Conservation (phyloP, 1,140 invertebrate genomes). For the Chrysopa pallens region DNA sequence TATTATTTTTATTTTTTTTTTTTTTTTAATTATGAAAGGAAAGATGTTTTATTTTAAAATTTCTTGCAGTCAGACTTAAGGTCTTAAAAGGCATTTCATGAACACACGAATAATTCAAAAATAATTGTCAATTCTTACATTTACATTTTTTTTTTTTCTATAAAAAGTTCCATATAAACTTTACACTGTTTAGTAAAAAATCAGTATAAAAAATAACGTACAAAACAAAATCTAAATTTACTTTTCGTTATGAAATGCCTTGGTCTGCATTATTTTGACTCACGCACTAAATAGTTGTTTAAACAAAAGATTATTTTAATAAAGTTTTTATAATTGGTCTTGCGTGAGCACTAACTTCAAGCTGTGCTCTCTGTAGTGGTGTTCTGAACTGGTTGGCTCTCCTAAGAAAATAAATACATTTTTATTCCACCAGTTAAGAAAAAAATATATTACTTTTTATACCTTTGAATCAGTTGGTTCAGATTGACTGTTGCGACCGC, state of each 20-base stretch:
- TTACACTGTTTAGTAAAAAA: no score
- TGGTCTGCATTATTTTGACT: constrained; percentile 18
- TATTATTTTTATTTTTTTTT: constrained; percentile 11
- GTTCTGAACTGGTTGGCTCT: constrained; percentile 31
- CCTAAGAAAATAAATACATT: constrained; percentile 20
- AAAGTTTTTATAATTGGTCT: constrained; percentile 13
- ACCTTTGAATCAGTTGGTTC: no score
- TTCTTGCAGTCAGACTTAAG: constrained; percentile 20
- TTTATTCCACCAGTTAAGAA: neutral
- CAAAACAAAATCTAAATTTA: neutral
- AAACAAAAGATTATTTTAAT: constrained; percentile 17
- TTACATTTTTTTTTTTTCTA: neutral
- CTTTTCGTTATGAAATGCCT: constrained; percentile 19
- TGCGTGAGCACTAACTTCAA: constrained; percentile 20
- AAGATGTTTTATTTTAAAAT: constrained; percentile 9
- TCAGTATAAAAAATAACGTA: neutral
- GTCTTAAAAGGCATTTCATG: constrained; percentile 22
- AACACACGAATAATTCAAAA: constrained; percentile 4
- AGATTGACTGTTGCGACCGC: no score
- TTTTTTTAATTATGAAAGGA: constrained; percentile 18
- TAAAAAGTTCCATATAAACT: neutral
- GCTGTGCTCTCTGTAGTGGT: constrained; percentile 34
- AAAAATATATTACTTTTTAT: no score
- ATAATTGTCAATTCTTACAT: neutral
- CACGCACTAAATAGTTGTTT: constrained; percentile 19